These are phyloP conservation scores for Phalloptychus januarius DNA, from an alignment of 2,797 vertebrate genomes.

Conservation along the genomic window DNA sequence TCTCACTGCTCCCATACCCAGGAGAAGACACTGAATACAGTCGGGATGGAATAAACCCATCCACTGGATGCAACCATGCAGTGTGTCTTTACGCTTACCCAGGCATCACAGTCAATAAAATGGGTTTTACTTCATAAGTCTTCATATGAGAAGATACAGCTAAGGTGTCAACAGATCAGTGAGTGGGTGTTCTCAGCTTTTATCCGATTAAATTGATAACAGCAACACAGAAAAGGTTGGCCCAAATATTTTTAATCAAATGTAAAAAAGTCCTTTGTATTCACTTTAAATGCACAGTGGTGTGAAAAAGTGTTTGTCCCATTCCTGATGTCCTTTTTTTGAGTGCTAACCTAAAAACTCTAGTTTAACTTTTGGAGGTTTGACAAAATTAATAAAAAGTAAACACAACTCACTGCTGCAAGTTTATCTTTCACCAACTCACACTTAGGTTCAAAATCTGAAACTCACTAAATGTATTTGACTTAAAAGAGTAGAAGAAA, in stretches of 20 bases:
- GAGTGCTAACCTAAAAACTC: no score
- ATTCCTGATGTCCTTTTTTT: no score
- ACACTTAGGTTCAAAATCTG: no score
- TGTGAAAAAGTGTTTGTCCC: no score
- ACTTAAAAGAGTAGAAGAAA: no score
- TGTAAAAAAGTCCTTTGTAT: neutral
- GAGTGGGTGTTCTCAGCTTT: conserved; percentile 6
- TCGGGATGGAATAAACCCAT: conserved; percentile 47
- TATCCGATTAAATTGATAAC: conserved; percentile 6
- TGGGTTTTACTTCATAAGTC: conserved; percentile 14
- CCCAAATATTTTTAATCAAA: neutral
- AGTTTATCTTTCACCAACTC: no score
- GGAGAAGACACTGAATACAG: conserved; percentile 41
- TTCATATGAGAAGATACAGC: conserved; percentile 27
- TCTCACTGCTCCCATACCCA: conserved; percentile 48
- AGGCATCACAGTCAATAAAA: conserved; percentile 49
- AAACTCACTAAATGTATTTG: no score
- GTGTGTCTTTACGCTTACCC: conserved; percentile 42
- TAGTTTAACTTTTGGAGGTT: no score
- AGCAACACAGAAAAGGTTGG: conserved; percentile 24
- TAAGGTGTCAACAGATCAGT: conserved; percentile 39
- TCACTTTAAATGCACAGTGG: neutral
- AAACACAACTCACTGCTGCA: no score
- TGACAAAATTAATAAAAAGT: no score
- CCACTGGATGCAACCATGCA: conserved; percentile 58